Evolutionary conservation across 2,888 invertebrate genomes (phyloP), one percentile per base, ranked within the genome.

Genomic region (Agapostemon virescens): DNA sequence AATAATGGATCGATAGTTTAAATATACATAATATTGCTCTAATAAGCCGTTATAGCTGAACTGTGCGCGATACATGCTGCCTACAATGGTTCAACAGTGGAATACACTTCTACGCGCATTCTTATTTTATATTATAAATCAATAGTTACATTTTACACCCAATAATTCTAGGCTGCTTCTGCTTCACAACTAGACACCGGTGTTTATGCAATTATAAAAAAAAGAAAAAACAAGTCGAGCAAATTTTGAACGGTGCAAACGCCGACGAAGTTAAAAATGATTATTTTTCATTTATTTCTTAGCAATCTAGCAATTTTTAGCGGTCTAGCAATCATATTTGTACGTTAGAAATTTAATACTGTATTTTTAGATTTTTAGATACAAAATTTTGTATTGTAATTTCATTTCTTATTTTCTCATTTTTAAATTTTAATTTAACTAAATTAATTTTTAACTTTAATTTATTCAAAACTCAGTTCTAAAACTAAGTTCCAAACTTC

Each of bases 1-100:
- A 55, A 55, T 55, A 55, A 55, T 55, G 55, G 26, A 30, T 55
- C 55, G 55, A 55, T 55, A 55, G 55, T 55, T 55, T 55, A 55
- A 55, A 55, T 55, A 55, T 55, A 55, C 55, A 55, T 55, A 55
- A 30, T 55, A 30, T 55, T 55, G 55, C 26, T 55, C 26, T 55
- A 55, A 55, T 26, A 55, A 55, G 26, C 55, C 7, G 55, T 26
- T 26, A 55, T 55, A 55, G 55, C 55, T 30, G 26, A 55, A 17
- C 55, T 15, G 55, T 26, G 26, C 26, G 26, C 26, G 26, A 26
- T 6, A 17, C 55, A 55, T 30, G 55, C 55, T 26, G 7, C 26
- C 26, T 15, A 55, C 26, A 55, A 55, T 55, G 55, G 55, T 55
- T 55, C 17, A 30, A 55, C 55, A 26, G 55, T 55, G 15, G 26